Base-by-base conservation (phyloP, 2,888 invertebrate species). In the Limnephilus marmoratus region DNA sequence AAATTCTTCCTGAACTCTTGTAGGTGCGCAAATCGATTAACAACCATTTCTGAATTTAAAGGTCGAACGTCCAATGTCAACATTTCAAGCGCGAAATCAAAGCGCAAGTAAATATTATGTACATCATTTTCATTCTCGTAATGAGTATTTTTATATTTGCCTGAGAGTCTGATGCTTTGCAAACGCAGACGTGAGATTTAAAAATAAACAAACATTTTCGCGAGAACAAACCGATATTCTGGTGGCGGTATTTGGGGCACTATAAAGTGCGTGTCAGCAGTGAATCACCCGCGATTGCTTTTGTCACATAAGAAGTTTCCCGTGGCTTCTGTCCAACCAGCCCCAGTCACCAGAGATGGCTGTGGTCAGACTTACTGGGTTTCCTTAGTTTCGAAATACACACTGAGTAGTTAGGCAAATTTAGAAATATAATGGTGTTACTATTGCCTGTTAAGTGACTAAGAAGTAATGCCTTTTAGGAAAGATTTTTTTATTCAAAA, bases 1-100 rank as follows among this genome's bases (percentile, higher is more conserved):
- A 34, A 80, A 68, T 34, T 68, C 88, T 88, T 88, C 88, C 88
- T 88, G 11, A n/a, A 88, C 68, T 31, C 34, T 29, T 87, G 15
- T 87, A 24, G 34, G 13, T 37, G 83, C 15, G 83, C 83, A 83
- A 83, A 37, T 68, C 11, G 68, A 37, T 83, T 83, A 34, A 83
- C 15, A 1, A 34, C 37, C 37, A 37, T 53, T 87, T 29, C 15
- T 53, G 53, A 49, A 86, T 29, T 53, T 45, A 29, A 53, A 87
- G 87, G 68, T 87, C 53, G 53, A 15, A 29, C 41, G n/a, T 12
- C 82, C 31, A 83, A 68, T 68, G 68, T n/a, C 68, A n/a, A 68
- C 24, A 68, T 24, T 68, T 68, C 24, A 68, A 68, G 68, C 9
- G 24, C 2, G n/a, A n/a, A 68, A 68, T 24, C 24, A 7, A 68